A percentile compares a stretch with the other conserved stretches of the same genome.
phyloP scores from a whole-genome alignment of 1,140 invertebrate species.

The Calliphora vicina region DNA sequence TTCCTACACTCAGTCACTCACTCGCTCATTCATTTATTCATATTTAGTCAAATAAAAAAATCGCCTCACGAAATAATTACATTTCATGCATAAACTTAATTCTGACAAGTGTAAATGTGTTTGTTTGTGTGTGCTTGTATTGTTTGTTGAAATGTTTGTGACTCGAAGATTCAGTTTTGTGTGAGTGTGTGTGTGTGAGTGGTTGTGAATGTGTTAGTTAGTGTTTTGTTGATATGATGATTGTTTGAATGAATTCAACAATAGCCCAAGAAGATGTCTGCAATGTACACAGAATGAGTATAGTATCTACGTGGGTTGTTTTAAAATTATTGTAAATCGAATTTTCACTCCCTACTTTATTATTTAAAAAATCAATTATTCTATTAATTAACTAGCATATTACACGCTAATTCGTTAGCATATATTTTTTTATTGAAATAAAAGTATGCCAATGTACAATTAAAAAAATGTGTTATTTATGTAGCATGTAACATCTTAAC shows the following conservation, averaged over 20 bases:
- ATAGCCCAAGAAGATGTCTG: neutral
- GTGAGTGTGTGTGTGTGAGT: neutral
- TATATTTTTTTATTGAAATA: too few relatives aligned
- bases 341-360: too few relatives aligned
- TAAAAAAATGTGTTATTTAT: too few relatives aligned
- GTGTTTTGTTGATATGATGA: neutral
- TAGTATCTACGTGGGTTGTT: neutral
- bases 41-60: conserved; percentile 2
- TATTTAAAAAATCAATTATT: too few relatives aligned
- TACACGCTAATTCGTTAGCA: too few relatives aligned
- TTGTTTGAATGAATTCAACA: neutral
- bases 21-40: neutral
- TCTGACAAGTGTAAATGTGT: neutral
- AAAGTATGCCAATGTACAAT: too few relatives aligned
- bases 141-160: neutral
- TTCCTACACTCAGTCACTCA: neutral
- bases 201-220: neutral
- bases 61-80: conserved; percentile 12
- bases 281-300: neutral
- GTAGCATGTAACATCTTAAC: too few relatives aligned
- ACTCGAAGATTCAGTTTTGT: neutral
- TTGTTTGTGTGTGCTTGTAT: neutral
- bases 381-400: too few relatives aligned
- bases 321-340: too few relatives aligned
- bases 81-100: conserved; percentile 3